These are phyloP conservation scores for Barnardius zonarius DNA, from an alignment of 2,113 vertebrate species.

Conservation along the genomic window DNA sequence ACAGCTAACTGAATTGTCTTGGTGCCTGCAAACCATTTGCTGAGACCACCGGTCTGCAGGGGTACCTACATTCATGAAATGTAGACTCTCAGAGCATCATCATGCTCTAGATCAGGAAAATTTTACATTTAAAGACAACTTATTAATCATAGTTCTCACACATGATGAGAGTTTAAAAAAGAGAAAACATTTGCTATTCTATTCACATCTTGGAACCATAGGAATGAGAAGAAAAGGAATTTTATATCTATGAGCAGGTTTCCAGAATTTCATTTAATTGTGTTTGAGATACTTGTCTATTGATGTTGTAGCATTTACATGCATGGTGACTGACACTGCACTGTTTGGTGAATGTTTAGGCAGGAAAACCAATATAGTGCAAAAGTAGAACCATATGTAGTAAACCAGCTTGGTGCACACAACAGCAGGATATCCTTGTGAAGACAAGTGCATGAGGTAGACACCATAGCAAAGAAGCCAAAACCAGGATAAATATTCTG, in stretches of 20 bases:
- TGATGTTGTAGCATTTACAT: background rate
- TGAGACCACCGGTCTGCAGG: background rate
- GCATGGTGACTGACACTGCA: background rate
- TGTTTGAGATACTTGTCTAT: background rate
- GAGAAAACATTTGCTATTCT: background rate
- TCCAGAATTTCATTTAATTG: background rate
- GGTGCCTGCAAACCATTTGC: background rate
- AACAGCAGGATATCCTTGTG: constrained; percentile 11
- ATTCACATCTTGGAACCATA: background rate
- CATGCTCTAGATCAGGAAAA: background rate
- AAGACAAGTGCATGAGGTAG: background rate
- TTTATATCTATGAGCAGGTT: background rate
- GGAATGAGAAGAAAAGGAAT: background rate
- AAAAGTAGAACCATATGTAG: background rate
- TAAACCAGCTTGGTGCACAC: background rate
- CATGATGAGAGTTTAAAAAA: background rate
- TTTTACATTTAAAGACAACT: background rate
- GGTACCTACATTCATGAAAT: background rate
- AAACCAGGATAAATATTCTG: constrained; percentile 22
- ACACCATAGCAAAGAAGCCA: background rate
- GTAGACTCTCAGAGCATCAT: background rate
- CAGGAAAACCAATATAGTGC: background rate
- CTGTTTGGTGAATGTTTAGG: background rate
- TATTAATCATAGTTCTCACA: background rate
- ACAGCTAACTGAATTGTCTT: background rate